A percentile compares a stretch with the other conserved stretches of the same genome.
Conservation (phyloP, 2,888 invertebrate genomes). For the Frankliniella fusca region DNA sequence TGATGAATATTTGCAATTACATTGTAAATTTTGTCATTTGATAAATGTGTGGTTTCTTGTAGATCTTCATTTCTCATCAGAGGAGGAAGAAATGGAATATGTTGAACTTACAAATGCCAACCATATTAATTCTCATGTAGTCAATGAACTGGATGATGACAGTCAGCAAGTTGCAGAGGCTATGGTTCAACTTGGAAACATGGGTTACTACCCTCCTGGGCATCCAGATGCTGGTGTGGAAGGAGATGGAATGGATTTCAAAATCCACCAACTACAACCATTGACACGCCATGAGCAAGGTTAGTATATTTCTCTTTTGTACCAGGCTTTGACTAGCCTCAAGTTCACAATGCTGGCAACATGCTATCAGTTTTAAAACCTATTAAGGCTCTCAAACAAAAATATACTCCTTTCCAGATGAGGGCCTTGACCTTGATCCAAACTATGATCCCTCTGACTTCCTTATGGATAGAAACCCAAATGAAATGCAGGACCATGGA, state of each 20-base stretch:
- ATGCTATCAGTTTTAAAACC: no score
- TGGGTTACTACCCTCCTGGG: constrained; percentile 57
- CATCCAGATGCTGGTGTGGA: neutral
- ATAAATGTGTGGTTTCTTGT: constrained; percentile 28
- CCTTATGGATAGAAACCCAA: constrained; percentile 51
- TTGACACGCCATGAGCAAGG: constrained; percentile 40
- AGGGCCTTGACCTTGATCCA: constrained; percentile 71
- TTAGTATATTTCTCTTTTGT: neutral
- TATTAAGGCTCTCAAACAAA: no score
- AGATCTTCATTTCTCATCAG: constrained; percentile 69
- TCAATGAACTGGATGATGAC: constrained; percentile 53
- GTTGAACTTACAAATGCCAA: constrained; percentile 32
- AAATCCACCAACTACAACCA: constrained; percentile 37
- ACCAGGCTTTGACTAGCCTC: constrained; percentile 33
- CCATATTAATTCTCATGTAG: constrained; percentile 38
- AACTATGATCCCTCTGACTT: constrained; percentile 86
- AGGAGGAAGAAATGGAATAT: constrained; percentile 55
- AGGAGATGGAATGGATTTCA: constrained; percentile 38
- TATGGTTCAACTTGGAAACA: constrained; percentile 52
- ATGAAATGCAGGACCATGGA: constrained; percentile 35
- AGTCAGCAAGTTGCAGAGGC: constrained; percentile 52
- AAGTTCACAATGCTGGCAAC: constrained; percentile 29
- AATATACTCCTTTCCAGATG: constrained; percentile 50
- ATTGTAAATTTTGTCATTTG: constrained; percentile 17
- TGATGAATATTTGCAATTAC: constrained; percentile 32